phyloP scores from a whole-genome alignment of 2,888 invertebrate genomes.

The Phengaris arion region DNA sequence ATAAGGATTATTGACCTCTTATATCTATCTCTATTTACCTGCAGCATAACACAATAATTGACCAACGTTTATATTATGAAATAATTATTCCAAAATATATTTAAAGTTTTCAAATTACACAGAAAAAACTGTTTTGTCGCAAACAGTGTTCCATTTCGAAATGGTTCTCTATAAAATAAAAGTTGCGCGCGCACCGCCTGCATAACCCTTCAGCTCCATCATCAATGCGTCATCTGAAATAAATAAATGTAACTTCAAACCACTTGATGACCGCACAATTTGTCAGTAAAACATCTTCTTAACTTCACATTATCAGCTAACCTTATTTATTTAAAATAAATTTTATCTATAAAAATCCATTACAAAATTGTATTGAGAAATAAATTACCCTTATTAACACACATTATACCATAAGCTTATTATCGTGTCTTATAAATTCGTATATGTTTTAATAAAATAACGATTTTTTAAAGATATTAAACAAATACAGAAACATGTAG shows the following conservation, averaged over 20 bases:
- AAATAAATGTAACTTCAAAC: neutral
- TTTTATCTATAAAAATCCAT: slow-evolving; percentile 18
- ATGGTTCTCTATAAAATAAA: too few relatives aligned
- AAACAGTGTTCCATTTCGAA: too few relatives aligned
- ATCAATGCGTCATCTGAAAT: neutral
- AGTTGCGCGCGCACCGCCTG: too few relatives aligned
- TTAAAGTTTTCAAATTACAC: too few relatives aligned
- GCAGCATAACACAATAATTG: too few relatives aligned
- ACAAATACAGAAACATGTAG: slow-evolving; percentile 13
- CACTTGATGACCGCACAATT: neutral
- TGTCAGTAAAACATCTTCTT: neutral
- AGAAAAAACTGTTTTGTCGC: too few relatives aligned
- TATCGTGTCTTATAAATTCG: neutral
- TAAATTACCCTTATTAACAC: slow-evolving; percentile 11
- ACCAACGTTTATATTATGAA: too few relatives aligned
- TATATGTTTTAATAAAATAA: slow-evolving; percentile 28
- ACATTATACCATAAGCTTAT: neutral
- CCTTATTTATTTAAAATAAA: slow-evolving; percentile 16
- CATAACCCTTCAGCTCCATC: too few relatives aligned
- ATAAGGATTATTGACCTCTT: too few relatives aligned
- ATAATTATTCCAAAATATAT: too few relatives aligned
- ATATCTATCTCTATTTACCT: too few relatives aligned
- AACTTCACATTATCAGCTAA: neutral
- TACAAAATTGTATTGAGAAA: slow-evolving; percentile 17
- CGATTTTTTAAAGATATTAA: slow-evolving; percentile 18